Percentiles rank a stretch among this genome's conserved stretches.
Evolutionary conservation across 2,888 invertebrate species (phyloP).

Genomic region (Melanotus villosus): DNA sequence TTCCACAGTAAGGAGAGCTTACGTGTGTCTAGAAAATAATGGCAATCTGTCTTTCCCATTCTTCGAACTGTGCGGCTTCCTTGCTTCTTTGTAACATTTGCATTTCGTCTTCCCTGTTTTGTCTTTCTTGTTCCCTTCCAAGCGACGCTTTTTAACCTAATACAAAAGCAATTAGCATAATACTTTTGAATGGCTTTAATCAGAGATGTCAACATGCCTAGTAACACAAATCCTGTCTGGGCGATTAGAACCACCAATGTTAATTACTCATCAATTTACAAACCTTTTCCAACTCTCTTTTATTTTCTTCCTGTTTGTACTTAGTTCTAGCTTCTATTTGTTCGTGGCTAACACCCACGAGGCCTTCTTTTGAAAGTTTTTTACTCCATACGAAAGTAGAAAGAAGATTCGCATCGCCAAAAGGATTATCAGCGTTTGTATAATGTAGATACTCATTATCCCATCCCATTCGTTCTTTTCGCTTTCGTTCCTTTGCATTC

Average conservation of each 20-base stretch:
- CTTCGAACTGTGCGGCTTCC: constrained; percentile 91
- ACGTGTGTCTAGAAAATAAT: no score
- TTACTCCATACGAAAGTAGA: constrained; percentile 98
- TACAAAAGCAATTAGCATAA: background rate
- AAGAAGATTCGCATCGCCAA: constrained; percentile 95
- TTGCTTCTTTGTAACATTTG: constrained; percentile 89
- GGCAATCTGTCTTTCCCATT: constrained; percentile 96
- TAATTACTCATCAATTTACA: no score
- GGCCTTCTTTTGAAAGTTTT: constrained; percentile 94
- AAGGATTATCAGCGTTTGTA: constrained; percentile 98
- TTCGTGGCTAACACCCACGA: constrained; percentile 81
- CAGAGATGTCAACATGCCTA: no score
- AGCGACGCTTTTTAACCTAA: constrained; percentile 90
- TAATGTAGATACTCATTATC: constrained; percentile 97
- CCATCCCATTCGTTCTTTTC: constrained; percentile 97
- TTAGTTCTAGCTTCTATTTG: constrained; percentile 87
- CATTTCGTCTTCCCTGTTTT: constrained; percentile 86
- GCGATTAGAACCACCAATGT: no score
- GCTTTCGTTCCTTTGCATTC: constrained; percentile 88
- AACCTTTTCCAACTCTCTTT: constrained; percentile 91
- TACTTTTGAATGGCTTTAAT: background rate
- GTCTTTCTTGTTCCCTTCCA: constrained; percentile 91
- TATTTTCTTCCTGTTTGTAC: constrained; percentile 92
- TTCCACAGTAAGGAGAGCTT: no score
- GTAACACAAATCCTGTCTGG: no score